phyloP scores from a whole-genome alignment of 2,113 vertebrate genomes.

The Pogona vitticeps region DNA sequence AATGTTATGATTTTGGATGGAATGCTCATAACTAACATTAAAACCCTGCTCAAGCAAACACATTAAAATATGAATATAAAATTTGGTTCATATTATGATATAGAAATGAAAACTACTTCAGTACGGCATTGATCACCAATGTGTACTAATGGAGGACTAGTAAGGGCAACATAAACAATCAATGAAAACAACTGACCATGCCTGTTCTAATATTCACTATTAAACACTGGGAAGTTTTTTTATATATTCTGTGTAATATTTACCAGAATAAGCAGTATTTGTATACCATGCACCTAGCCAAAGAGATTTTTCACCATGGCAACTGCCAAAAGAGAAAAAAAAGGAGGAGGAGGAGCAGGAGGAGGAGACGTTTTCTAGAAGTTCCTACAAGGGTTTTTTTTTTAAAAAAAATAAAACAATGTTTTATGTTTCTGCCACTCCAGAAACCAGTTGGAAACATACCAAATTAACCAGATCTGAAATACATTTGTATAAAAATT shows the following conservation, averaged over 20 bases:
- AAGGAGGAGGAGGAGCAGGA: no score
- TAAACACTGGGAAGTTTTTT: constrained; percentile 36
- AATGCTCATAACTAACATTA: neutral
- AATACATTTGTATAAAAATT: neutral
- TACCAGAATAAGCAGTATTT: constrained; percentile 38
- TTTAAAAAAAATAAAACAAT: no score
- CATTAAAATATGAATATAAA: neutral
- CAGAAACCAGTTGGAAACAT: neutral
- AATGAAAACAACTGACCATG: constrained; percentile 1
- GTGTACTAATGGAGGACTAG: neutral
- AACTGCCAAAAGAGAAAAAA: constrained; percentile 19
- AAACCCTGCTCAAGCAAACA: neutral
- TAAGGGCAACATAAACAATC: neutral
- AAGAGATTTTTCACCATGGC: constrained; percentile 12
- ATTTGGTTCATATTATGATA: neutral
- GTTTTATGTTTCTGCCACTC: no score
- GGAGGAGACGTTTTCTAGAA: no score
- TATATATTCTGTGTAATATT: constrained; percentile 28
- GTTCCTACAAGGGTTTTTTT: no score
- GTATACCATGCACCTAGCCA: constrained; percentile 39
- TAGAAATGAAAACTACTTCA: neutral
- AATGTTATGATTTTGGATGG: neutral
- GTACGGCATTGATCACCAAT: neutral
- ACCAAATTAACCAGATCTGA: constrained; percentile 22
- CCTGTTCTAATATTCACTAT: constrained; percentile 46